Evolutionary conservation across 2,113 vertebrate species (phyloP), one percentile per base, ranked within the genome.

Genomic region (Ivindomyrus marchei): DNA sequence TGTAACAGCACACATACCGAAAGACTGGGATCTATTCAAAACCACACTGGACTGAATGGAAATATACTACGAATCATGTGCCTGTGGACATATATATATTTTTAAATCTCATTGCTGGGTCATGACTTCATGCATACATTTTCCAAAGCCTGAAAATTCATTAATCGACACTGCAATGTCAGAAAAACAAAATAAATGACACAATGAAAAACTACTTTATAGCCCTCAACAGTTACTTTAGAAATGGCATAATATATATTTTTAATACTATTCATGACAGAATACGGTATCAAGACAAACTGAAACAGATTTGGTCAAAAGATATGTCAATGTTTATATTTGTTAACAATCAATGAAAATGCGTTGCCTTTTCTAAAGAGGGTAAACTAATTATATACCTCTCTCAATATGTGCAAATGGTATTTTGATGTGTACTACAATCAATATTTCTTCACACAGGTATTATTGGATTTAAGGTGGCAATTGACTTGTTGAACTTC

Each of bases 1-100:
- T 74, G n/a, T 89, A 70, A 89, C 88, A 83, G 70, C 47, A 89
- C 88, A 89, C 88, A 74, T 74, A 74, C 58, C 45, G 36, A 74
- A 88, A 49, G 88, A 88, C 88, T 70, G 88, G 53, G 66, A 74
- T 74, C 62, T 88, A 88, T 70, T 49, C 42, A 70, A 77, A 88
- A 88, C 88, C 83, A 88, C 88, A 88, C 42, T 74, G 88, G 66
- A 47, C 62, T 74, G 46, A 85, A 85, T 85, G 83, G 45, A 4
- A 85, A 85, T 85, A 85, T 85, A 85, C 83, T 50, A 87, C 74
- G 11, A 83, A 47, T 50, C 47, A 53, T 11, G 47, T 83, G 47
- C 49, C 88, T 45, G n/a, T 53, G 46, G 47, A 89, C 88, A 80
- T 27, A 77, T 89, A 46, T 49, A 27, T 86, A 85, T 85, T 47